A percentile compares a stretch with the other conserved stretches of the same genome.
These are phyloP conservation scores for Parazoanthus swiftii DNA, from an alignment of 92 coral and sea anemone species.

Conservation along the genomic window DNA sequence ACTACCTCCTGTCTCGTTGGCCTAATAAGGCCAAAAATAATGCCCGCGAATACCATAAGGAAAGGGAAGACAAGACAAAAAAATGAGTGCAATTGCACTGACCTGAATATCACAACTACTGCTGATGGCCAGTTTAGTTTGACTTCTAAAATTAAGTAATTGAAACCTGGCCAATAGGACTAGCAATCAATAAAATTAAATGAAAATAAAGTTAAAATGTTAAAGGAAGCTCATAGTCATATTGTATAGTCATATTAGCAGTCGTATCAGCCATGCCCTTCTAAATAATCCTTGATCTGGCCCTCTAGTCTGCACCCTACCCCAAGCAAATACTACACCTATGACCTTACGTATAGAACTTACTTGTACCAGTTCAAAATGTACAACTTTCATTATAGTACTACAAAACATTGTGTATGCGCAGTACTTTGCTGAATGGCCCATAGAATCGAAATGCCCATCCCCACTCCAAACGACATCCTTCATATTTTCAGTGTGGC, in stretches of 20 bases:
- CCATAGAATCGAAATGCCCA: slow-evolving; percentile 14
- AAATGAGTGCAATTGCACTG: not conserved
- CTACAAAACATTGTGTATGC: not conserved
- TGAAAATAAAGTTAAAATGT: too few relatives aligned
- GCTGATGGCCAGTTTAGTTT: not conserved
- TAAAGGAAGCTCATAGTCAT: too few relatives aligned
- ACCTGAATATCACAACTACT: not conserved
- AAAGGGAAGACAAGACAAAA: slow-evolving; percentile 1
- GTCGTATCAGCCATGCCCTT: too few relatives aligned
- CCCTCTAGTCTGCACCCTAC: too few relatives aligned
- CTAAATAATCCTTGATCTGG: too few relatives aligned
- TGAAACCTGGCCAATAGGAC: too few relatives aligned
- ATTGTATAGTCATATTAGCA: too few relatives aligned
- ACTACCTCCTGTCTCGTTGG: slow-evolving; percentile 61
- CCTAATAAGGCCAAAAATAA: slow-evolving; percentile 25
- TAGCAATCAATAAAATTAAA: too few relatives aligned
- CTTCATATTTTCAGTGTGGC: not conserved
- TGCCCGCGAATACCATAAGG: not conserved
- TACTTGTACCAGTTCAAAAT: too few relatives aligned
- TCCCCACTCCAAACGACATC: slow-evolving; percentile 25
- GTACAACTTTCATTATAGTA: too few relatives aligned
- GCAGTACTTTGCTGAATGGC: slow-evolving; percentile 15
- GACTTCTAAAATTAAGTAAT: not conserved
- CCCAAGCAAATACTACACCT: too few relatives aligned
- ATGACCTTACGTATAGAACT: too few relatives aligned